phyloP scores from a whole-genome alignment of 2,113 vertebrate genomes.

The Pseudolaguvia tuberculata region DNA sequence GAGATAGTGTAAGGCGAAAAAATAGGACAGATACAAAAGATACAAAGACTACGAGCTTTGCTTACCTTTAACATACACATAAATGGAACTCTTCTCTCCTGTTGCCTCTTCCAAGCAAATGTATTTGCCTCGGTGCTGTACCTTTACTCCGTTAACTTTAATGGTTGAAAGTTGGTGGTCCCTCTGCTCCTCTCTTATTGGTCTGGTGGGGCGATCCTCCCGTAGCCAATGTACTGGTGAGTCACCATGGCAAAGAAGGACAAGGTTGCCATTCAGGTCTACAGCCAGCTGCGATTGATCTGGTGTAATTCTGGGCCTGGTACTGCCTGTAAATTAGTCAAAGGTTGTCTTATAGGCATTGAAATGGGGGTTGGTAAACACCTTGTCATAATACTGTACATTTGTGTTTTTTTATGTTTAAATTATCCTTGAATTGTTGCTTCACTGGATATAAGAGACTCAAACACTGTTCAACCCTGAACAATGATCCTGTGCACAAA shows the following conservation, averaged over 20 bases:
- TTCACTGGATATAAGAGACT: too few relatives aligned
- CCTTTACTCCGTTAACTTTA: slow-evolving; percentile 48
- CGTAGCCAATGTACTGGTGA: slow-evolving; percentile 61
- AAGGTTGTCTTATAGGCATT: background rate
- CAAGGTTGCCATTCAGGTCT: slow-evolving; percentile 52
- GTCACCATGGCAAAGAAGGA: slow-evolving; percentile 62
- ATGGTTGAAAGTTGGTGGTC: slow-evolving; percentile 44
- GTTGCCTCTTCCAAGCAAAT: slow-evolving; percentile 72
- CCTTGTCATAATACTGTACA: too few relatives aligned
- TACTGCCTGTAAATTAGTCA: slow-evolving; percentile 52
- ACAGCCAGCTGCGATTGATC: slow-evolving; percentile 53
- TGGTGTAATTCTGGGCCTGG: slow-evolving; percentile 62
- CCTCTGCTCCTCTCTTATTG: slow-evolving; percentile 46
- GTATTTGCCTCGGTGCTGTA: slow-evolving; percentile 73
- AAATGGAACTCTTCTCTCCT: slow-evolving; percentile 70
- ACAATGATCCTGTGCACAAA: too few relatives aligned
- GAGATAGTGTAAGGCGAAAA: slow-evolving; percentile 8
- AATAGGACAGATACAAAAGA: slow-evolving; percentile 5
- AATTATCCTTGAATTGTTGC: too few relatives aligned
- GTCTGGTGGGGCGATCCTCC: slow-evolving; percentile 50
- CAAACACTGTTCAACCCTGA: too few relatives aligned
- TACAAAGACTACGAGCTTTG: too few relatives aligned
- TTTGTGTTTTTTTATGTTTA: too few relatives aligned
- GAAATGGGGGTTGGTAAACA: too few relatives aligned
- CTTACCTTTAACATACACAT: slow-evolving; percentile 90